Conservation (phyloP, 2,113 vertebrate species). For the Saguinus midas region DNA sequence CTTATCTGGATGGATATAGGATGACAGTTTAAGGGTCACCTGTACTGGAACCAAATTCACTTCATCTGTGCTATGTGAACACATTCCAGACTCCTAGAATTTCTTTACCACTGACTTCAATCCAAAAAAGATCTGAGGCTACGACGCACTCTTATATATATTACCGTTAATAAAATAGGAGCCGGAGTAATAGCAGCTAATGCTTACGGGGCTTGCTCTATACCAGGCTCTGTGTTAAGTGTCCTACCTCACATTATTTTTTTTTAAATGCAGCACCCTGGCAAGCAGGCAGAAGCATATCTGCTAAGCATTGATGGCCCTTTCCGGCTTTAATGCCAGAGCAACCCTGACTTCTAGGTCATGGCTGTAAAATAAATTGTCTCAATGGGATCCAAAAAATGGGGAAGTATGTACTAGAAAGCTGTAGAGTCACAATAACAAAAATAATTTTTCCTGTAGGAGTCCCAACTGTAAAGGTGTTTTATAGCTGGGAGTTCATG, state of each 20-base stretch:
- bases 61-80: not conserved
- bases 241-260: not conserved
- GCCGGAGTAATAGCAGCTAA: not conserved
- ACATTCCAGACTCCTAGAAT: not conserved
- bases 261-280: not conserved
- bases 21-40: not conserved
- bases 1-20: not conserved
- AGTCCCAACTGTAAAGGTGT: not conserved
- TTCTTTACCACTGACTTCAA: not conserved
- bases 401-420: not conserved
- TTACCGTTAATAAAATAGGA: not conserved
- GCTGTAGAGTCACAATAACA: slow-evolving; percentile 5
- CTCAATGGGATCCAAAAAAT: not conserved
- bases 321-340: not conserved
- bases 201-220: not conserved
- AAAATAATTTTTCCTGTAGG: slow-evolving; percentile 3
- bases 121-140: not conserved
- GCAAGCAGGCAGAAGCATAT: not conserved
- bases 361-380: slow-evolving; percentile 39
- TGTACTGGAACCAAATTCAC: not conserved
- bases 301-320: not conserved
- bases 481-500: not conserved
- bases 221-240: not conserved
- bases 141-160: not conserved
- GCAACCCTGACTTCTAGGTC: not conserved